Evolutionary conservation across 2,888 invertebrate species (phyloP).

Genomic region (Galeruca laticollis): DNA sequence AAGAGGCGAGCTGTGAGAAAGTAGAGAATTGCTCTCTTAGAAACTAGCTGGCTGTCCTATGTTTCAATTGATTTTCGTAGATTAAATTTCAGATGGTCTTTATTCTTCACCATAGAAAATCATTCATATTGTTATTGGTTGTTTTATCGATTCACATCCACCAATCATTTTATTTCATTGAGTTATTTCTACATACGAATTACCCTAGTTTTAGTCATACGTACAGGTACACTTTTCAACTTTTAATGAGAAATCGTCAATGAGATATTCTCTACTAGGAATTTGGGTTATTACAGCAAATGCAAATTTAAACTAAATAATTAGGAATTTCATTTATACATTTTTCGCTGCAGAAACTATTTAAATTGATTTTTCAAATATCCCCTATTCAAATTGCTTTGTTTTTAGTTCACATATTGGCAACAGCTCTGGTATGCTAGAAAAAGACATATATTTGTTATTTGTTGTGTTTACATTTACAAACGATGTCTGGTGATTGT

Average conservation of each 20-base stretch:
- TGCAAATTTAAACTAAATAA: constrained; percentile 3
- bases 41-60: not conserved
- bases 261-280: constrained; percentile 9
- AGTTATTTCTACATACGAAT: not conserved
- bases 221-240: not conserved
- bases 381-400: constrained; percentile 8
- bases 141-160: not conserved
- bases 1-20: constrained; percentile 20
- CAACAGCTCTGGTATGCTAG: constrained; percentile 7
- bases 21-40: not conserved
- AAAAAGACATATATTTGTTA: not conserved
- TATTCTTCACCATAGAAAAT: not conserved
- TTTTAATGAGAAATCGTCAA: not conserved
- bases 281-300: constrained; percentile 6
- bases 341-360: constrained; percentile 12
- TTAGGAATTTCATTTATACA: constrained; percentile 1
- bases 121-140: not conserved
- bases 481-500: not conserved
- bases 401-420: constrained; percentile 19
- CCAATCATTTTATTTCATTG: not conserved
- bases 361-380: constrained; percentile 2
- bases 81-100: not conserved
- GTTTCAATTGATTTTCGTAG: not conserved
- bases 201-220: not conserved
- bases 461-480: not conserved